Base-by-base conservation (phyloP, 2,797 vertebrate genomes). In the Brachymystax lenok region DNA sequence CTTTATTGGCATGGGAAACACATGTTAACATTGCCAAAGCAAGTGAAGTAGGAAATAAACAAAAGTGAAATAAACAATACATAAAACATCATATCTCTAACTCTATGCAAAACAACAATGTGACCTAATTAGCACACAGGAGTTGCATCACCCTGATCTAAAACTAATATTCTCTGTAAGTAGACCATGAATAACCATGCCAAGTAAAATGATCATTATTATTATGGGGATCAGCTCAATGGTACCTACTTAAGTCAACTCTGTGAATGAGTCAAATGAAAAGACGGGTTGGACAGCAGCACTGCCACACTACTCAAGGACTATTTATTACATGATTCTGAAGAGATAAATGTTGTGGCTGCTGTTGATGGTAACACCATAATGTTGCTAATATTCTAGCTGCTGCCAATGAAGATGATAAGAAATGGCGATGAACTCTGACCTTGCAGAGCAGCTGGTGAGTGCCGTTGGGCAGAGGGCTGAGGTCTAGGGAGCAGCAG, bases 401-500 rank as follows among this genome's bases (percentile, higher is more conserved):
- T 28, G 69, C 13, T 40, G 61, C 17, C 3, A 28, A 40, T 1
- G 24, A 17, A 2, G 40, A 54, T 35, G 46, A 67, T 24, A 63
- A 27, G 19, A n/a, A n/a, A 50, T 17, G 67, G 56, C 6, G 10
- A 56, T 1, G 24, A 59, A 77, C 16, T 10, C 83, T 77, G 70
- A 95, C 94, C 92, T 94, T 95, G 63, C 83, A 82, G 0, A 83
- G 74, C 24, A 83, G 75, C 28, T 33, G 78, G 8, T 79, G 80
- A 46, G 28, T 59, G 80, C 71, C 68, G 21, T 77, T 87, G 21
- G 30, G 21, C 59, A 80, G 84, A 8, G 90, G 84, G 83, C 87
- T 93, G 13, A 89, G 80, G 71, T 82, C 89, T 1, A 87, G 83
- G 46, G 94, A 94, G 59, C 94, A 95, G 88, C 94, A 95, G 30